phyloP scores from a whole-genome alignment of 2,888 invertebrate genomes.

The Steinernema hermaphroditum region DNA sequence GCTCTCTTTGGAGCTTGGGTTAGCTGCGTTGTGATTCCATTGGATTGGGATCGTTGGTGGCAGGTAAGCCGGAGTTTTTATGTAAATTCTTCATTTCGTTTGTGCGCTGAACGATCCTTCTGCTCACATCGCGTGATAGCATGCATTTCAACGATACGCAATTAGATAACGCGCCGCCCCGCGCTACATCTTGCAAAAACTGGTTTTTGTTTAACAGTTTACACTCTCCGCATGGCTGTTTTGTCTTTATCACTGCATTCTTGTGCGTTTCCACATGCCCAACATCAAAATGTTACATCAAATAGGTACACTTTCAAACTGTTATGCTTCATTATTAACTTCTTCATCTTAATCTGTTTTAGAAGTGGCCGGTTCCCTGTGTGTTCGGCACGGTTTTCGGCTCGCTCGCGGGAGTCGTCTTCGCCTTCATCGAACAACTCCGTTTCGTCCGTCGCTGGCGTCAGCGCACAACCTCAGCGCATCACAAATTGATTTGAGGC shows the following conservation, averaged over 20 bases:
- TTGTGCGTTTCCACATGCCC: too few relatives aligned
- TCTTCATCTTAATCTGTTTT: slow-evolving; percentile 10
- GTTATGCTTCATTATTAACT: too few relatives aligned
- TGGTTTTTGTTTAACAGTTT: slow-evolving; percentile 16
- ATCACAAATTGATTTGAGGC: background rate
- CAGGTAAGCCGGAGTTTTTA: too few relatives aligned
- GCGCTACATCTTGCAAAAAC: background rate
- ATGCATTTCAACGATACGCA: too few relatives aligned
- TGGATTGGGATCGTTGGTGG: slow-evolving; percentile 89
- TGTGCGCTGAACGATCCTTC: too few relatives aligned
- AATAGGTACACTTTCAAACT: too few relatives aligned
- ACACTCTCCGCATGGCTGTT: background rate
- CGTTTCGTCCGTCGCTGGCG: background rate
- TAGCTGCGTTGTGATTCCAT: slow-evolving; percentile 81
- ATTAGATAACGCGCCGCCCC: background rate
- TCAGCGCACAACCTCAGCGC: background rate
- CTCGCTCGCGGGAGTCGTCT: slow-evolving; percentile 31
- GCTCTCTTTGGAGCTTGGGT: slow-evolving; percentile 79
- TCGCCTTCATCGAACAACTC: background rate
- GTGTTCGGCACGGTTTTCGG: slow-evolving; percentile 38
- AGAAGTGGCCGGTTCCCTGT: slow-evolving; percentile 46
- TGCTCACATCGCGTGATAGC: too few relatives aligned
- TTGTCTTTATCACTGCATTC: background rate
- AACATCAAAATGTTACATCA: too few relatives aligned
- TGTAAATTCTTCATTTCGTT: background rate